Evolutionary conservation across 2,888 invertebrate species (phyloP).

Genomic region (Drosophila mimetica): DNA sequence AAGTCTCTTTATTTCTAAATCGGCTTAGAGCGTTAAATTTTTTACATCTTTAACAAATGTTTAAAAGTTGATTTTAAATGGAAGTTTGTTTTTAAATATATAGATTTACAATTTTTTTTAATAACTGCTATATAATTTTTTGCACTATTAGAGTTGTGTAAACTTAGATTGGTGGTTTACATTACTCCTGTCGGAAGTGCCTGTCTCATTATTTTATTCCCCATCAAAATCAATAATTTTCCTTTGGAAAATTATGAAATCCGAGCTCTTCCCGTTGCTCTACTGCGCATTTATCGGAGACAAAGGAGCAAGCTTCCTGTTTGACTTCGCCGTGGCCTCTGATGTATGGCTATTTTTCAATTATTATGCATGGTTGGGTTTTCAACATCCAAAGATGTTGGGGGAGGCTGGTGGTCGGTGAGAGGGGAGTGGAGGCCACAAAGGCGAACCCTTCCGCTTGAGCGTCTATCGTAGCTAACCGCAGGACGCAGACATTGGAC

Average conservation of each 20-base stretch:
- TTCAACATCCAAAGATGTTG: slow-evolving; percentile 55
- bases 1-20: slow-evolving; percentile 44
- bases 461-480: slow-evolving; percentile 75
- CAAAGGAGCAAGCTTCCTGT: slow-evolving; percentile 45
- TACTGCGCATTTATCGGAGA: slow-evolving; percentile 40
- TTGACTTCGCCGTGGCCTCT: slow-evolving; percentile 30
- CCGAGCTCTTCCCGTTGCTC: slow-evolving; percentile 16
- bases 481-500: slow-evolving; percentile 56
- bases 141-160: not conserved
- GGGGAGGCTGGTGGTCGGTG: slow-evolving; percentile 11
- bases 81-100: not conserved
- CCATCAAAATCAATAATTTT: slow-evolving; percentile 36
- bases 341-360: slow-evolving; percentile 65
- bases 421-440: slow-evolving; percentile 19
- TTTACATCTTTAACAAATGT: slow-evolving; percentile 13
- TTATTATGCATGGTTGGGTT: slow-evolving; percentile 82
- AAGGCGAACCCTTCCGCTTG: slow-evolving; percentile 71
- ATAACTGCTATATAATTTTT: too few relatives aligned
- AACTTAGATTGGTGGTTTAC: not conserved
- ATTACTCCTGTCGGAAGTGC: slow-evolving; percentile 33
- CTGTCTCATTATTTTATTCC: not conserved
- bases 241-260: slow-evolving; percentile 47
- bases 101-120: not conserved
- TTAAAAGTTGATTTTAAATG: not conserved
- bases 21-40: slow-evolving; percentile 32